Percentiles rank a stretch among this genome's conserved stretches.
These are phyloP conservation scores for Neuroterus valhalla DNA, from an alignment of 1,140 invertebrate genomes.

Conservation along the genomic window DNA sequence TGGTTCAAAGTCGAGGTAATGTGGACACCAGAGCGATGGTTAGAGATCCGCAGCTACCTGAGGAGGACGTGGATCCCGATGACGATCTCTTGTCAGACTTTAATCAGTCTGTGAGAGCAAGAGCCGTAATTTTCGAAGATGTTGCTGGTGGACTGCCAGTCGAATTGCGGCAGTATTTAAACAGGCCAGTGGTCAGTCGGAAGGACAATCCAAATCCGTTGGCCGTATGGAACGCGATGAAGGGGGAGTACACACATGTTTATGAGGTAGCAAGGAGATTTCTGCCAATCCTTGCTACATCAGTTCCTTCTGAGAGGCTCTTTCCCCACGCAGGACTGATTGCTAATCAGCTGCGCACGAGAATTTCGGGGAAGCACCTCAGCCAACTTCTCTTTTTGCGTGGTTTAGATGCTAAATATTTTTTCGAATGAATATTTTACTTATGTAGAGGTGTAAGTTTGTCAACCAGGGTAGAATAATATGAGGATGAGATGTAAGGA, in stretches of 20 bases:
- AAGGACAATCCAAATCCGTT: constrained; percentile 33
- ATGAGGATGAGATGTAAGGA: too few species aligned
- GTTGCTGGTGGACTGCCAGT: constrained; percentile 29
- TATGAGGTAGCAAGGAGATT: not conserved
- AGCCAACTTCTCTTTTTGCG: not conserved
- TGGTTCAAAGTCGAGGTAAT: too few species aligned
- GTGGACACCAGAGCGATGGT: too few species aligned
- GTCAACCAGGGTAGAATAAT: too few species aligned
- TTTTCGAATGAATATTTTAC: too few species aligned
- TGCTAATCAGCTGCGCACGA: constrained; percentile 5
- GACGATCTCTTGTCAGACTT: too few species aligned
- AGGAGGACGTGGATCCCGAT: too few species aligned
- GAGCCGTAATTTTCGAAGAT: constrained; percentile 3
- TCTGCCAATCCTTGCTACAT: too few species aligned
- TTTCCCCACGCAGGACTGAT: constrained; percentile 27
- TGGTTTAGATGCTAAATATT: not conserved
- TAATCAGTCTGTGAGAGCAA: too few species aligned
- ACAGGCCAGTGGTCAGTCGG: constrained; percentile 12
- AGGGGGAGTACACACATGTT: not conserved
- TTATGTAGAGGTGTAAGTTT: too few species aligned
- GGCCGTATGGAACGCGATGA: not conserved
- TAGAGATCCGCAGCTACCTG: too few species aligned
- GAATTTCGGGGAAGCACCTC: not conserved
- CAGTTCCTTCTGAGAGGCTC: constrained; percentile 24
- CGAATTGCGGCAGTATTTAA: too few species aligned